Percentiles rank a stretch among this genome's conserved stretches.
Evolutionary conservation across 1,140 invertebrate species (phyloP).

Genomic region (Zaprionus africanus): DNA sequence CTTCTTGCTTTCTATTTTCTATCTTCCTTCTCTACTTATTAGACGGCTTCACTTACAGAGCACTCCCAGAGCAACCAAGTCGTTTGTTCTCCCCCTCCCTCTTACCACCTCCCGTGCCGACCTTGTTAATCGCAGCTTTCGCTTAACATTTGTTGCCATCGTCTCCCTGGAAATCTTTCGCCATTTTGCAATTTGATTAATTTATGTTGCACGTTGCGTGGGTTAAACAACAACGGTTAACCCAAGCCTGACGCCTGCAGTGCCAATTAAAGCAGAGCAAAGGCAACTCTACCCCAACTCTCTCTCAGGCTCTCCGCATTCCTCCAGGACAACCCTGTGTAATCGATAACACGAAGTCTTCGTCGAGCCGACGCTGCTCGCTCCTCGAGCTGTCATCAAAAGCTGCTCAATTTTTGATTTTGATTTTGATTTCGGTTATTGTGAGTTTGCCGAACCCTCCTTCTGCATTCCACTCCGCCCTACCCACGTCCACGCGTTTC

Average conservation of each 20-base stretch:
- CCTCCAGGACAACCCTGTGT: neutral
- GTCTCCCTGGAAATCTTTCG: constrained; percentile 12
- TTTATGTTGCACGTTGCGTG: constrained; percentile 61
- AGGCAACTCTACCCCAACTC: neutral
- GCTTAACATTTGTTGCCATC: constrained; percentile 34
- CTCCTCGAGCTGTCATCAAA: constrained; percentile 80
- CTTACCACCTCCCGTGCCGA: neutral
- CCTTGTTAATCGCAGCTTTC: constrained; percentile 27
- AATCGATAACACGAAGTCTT: constrained; percentile 38
- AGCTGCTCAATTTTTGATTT: constrained; percentile 82
- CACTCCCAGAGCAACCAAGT: neutral
- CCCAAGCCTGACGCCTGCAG: constrained; percentile 24
- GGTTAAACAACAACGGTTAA: constrained; percentile 22
- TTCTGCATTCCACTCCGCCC: neutral
- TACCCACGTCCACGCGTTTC: neutral
- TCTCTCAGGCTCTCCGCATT: neutral
- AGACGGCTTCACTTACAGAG: neutral
- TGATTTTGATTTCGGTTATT: constrained; percentile 75
- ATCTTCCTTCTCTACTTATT: neutral
- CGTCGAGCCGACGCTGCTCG: constrained; percentile 8
- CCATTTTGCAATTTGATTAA: constrained; percentile 77
- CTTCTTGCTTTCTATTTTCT: neutral
- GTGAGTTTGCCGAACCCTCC: constrained; percentile 26
- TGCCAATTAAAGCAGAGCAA: constrained; percentile 38
- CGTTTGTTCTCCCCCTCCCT: neutral